Base-by-base conservation (phyloP, 53 echinoderm and acorn worm species). In the Crossaster papposus region DNA sequence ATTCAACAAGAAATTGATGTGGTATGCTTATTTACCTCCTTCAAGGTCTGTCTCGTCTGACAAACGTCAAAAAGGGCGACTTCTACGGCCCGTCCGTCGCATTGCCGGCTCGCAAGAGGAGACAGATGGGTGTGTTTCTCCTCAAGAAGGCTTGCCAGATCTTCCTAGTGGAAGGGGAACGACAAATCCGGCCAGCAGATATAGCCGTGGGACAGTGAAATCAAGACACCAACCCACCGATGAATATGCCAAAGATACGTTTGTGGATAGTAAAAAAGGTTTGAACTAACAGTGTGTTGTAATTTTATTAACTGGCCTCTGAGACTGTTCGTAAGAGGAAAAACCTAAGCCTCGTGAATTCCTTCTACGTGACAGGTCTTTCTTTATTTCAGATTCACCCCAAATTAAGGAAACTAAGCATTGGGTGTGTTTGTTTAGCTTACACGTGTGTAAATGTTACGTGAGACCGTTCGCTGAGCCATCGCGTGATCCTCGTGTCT, bases 81-180 rank as follows among this genome's bases (percentile, higher is more conserved):
- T 98, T 92, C 77, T 98, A 98, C 72, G 95, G 95, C 0, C 90
- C 93, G 22, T 89, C 92, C 0, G 36, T 89, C n/a, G 86, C 92
- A n/a, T 94, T 96, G 93, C 65, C 92, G 14, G 83, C 92, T 0
- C 14, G 81, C 17, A 92, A 92, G 93, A 94, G 94, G 51, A 91
- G 96, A 64, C 65, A 80, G 70, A 89, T 96, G 79, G 98, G 98
- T 1, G 91, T 96, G 12, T 89, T 92, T 32, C 91, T 97, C 24
- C 93, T 97, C 13, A 70, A 93, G 64, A 97, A 97, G 70, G 94
- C 94, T 17, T 93, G 94, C 62, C 90, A 94, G 74, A 97, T 97
- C 70, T 97, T 97, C 85, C 54, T 97, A 11, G 86, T 97, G 33
- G 98, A 97, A 82, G 98, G 98, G 4, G 98, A 97, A 70, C 55